Evolutionary conservation across 2,888 invertebrate genomes (phyloP).

Genomic region (Amorpha juglandis): DNA sequence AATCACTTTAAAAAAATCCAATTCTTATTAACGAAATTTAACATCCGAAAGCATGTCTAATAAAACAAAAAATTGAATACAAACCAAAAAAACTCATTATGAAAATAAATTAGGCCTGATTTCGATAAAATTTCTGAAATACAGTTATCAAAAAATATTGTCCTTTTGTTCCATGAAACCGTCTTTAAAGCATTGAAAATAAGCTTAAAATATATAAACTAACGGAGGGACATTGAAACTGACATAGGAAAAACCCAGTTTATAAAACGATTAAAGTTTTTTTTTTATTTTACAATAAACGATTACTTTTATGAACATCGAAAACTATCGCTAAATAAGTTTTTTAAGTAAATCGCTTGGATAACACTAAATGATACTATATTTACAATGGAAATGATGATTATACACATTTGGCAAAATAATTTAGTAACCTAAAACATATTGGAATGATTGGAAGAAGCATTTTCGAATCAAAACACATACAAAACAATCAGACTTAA

Average conservation of each 20-base stretch:
- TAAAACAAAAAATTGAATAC: conserved; percentile 14
- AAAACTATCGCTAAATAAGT: conserved; percentile 43
- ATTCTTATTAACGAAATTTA: conserved; percentile 38
- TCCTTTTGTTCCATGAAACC: conserved; percentile 19
- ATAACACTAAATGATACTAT: conserved; percentile 60
- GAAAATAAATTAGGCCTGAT: conserved; percentile 42
- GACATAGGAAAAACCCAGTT: conserved; percentile 50
- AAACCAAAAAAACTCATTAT: conserved; percentile 22
- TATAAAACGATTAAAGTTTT: conserved; percentile 30
- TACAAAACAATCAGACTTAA: conserved; percentile 49
- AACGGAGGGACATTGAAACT: conserved; percentile 57
- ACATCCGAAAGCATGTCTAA: conserved; percentile 15
- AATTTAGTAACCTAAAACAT: conserved; percentile 67
- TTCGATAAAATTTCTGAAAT: conserved; percentile 31
- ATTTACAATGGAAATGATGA: conserved; percentile 72
- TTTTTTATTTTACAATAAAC: conserved; percentile 19
- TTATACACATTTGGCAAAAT: conserved; percentile 78
- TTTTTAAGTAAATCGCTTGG: conserved; percentile 48
- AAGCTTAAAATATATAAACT: conserved; percentile 53
- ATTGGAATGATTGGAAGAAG: conserved; percentile 46
- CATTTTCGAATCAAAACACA: conserved; percentile 27
- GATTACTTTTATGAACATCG: conserved; percentile 32
- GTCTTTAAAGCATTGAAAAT: conserved; percentile 21
- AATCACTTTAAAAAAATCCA: conserved; percentile 30
- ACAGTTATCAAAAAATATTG: conserved; percentile 22